Conservation (phyloP, 2,113 vertebrate species). For the Sinocyclocheilus grahami region DNA sequence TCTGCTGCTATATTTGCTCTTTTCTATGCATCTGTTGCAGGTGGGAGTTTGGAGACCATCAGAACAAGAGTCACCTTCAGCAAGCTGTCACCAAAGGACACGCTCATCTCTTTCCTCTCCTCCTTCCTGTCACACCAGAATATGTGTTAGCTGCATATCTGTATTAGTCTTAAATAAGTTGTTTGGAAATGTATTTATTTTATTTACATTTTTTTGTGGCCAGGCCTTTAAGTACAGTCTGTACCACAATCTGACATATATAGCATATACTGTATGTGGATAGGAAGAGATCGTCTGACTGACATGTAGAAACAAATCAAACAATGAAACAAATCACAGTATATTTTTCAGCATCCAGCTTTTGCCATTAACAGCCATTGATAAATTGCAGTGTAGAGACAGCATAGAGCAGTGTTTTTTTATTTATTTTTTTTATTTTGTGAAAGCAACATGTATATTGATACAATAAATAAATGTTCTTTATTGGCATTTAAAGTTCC, state of each 20-base stretch:
- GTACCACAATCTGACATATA: too few relatives aligned
- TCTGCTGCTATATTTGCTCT: slow-evolving; percentile 41
- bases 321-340: too few relatives aligned
- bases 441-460: too few relatives aligned
- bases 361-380: too few relatives aligned
- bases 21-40: slow-evolving; percentile 44
- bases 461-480: too few relatives aligned
- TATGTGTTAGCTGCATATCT: slow-evolving; percentile 37
- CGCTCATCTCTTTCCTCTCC: slow-evolving; percentile 31
- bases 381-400: too few relatives aligned
- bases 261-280: background rate
- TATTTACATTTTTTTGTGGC: background rate
- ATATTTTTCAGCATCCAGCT: too few relatives aligned
- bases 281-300: background rate
- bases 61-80: slow-evolving; percentile 54
- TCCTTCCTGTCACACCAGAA: slow-evolving; percentile 38
- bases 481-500: too few relatives aligned
- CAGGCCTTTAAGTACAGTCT: slow-evolving; percentile 1
- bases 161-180: slow-evolving; percentile 25
- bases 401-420: too few relatives aligned
- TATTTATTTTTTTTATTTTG: too few relatives aligned
- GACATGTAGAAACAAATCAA: background rate
- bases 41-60: slow-evolving; percentile 44
- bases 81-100: slow-evolving; percentile 38
- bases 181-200: slow-evolving; percentile 12